phyloP scores from a whole-genome alignment of 1,140 invertebrate species.

The Musca vetustissima region DNA sequence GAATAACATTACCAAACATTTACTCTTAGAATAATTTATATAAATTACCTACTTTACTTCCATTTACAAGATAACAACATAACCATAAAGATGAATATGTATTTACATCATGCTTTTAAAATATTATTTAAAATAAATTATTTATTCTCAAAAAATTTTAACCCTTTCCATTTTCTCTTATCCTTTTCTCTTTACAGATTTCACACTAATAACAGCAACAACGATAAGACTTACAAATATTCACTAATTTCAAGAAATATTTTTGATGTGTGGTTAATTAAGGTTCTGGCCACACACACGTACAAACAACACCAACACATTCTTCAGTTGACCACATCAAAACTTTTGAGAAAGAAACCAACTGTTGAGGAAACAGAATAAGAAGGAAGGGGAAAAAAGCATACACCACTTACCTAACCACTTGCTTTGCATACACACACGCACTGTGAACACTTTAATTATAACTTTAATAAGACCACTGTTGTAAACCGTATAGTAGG shows the following conservation, averaged over 20 bases:
- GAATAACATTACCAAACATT: too few species aligned
- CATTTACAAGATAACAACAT: too few species aligned
- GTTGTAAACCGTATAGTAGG: too few species aligned
- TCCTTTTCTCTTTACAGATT: background rate
- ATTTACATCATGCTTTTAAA: too few species aligned
- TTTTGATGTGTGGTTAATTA: conserved; percentile 22
- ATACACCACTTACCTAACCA: too few species aligned
- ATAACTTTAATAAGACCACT: too few species aligned
- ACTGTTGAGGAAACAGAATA: background rate
- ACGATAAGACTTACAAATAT: background rate
- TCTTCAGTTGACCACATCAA: background rate
- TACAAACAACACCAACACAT: background rate
- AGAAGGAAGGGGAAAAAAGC: background rate
- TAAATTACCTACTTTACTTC: too few species aligned
- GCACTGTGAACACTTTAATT: background rate
- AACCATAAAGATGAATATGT: too few species aligned
- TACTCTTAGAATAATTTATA: too few species aligned
- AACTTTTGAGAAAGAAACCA: background rate
- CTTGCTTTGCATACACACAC: background rate
- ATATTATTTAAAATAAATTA: too few species aligned
- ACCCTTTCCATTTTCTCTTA: background rate
- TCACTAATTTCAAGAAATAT: conserved; percentile 6
- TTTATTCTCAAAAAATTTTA: too few species aligned
- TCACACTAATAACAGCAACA: background rate
- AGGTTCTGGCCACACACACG: background rate